Base-by-base conservation (phyloP, 1,140 invertebrate species). In the Ips nitidus region DNA sequence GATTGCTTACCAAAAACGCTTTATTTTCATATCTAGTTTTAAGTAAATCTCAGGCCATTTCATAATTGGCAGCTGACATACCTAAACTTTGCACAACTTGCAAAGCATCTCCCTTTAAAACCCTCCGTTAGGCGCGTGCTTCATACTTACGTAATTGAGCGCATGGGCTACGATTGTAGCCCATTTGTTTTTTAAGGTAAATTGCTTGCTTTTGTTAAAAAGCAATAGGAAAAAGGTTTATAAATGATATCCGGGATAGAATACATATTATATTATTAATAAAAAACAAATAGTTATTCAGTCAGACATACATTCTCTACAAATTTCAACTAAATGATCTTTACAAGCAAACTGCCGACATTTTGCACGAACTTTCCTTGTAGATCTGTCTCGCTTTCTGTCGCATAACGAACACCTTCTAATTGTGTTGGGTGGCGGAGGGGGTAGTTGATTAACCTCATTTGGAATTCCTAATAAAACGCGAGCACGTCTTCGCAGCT, bases 121-220 rank as follows among this genome's bases (percentile, higher is more conserved):
- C 55, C 55, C 55, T 57, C 36, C 3, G 36, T 37, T 57, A 57
- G 55, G 55, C 55, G 55, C 55, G 39, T 40, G 55, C 4, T 4
- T 39, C 40, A 39, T 57, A 39, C 36, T 57, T 22, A 37, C 36
- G 39, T 22, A 40, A 39, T 40, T 57, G 40, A 39, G 36, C 55
- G 55, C 55, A 22, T 40, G 55, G 36, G 4, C 55, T 57, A 57
- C 55, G 40, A 57, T 4, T 3, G 36, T 57, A 57, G 55, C 4
- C 55, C 55, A 57, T 39, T 40, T 57, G 4, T 6, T 57, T 39
- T 53, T 47, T 8, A 47, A 4, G 4, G 43, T 47, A 47, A 47
- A 47, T 4, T 8, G 8, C 8, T 57, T 53, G 4, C 36, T 8
- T 53, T 36, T 53, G 4, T 53, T 53, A 8, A 5, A 36, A 36